A percentile compares a stretch with the other conserved stretches of the same genome.
These are phyloP conservation scores for Chamaetylas fuelleborni DNA, from an alignment of 2,113 vertebrate genomes.

Conservation along the genomic window DNA sequence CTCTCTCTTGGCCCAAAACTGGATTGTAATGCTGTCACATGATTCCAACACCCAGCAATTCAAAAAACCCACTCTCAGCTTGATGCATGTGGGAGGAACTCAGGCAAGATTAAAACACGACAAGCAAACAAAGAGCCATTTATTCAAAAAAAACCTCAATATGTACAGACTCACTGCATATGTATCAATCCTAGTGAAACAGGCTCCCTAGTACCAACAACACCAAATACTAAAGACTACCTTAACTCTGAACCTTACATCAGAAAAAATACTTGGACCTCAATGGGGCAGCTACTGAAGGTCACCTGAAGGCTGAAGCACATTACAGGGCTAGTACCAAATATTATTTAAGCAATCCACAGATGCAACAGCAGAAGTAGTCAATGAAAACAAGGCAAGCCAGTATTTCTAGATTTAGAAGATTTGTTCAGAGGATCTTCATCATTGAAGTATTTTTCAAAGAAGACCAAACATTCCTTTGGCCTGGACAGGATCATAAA, in stretches of 20 bases:
- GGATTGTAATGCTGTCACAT: slow-evolving; percentile 1
- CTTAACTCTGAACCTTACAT: not conserved
- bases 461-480: not conserved
- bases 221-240: not conserved
- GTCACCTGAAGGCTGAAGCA: not conserved
- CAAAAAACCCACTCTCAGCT: not conserved
- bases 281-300: not conserved
- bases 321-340: not conserved
- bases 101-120: slow-evolving; percentile 40
- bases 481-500: not conserved
- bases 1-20: not conserved
- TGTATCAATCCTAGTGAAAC: not conserved
- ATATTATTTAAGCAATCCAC: not conserved
- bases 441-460: not conserved
- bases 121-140: slow-evolving; percentile 40
- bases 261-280: not conserved
- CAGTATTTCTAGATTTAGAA: not conserved
- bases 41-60: not conserved
- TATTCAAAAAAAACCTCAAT: slow-evolving; percentile 25
- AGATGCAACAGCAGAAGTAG: not conserved
- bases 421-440: not conserved
- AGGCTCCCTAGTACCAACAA: not conserved
- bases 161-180: not conserved
- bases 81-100: slow-evolving; percentile 45
- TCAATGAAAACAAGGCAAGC: not conserved